phyloP scores from a whole-genome alignment of 2,888 invertebrate genomes.

The Caenorhabditis zanzibari region DNA sequence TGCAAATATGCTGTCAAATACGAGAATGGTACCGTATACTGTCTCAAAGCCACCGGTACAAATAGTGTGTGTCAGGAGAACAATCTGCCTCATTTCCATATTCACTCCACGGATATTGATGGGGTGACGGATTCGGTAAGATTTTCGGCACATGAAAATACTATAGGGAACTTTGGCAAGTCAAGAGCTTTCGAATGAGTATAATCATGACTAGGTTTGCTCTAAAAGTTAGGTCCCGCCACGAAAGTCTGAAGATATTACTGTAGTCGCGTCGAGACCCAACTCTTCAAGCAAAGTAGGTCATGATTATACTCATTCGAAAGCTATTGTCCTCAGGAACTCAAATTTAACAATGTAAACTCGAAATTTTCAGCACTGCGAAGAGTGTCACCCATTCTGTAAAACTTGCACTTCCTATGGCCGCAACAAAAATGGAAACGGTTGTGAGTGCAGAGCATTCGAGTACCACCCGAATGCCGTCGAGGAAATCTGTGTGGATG shows the following conservation, averaged over 20 bases:
- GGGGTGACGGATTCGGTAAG: constrained; percentile 59
- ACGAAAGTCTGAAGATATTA: no score
- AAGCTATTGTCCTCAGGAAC: no score
- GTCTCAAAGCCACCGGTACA: constrained; percentile 42
- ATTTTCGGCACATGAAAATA: no score
- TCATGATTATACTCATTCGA: no score
- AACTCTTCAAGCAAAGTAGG: no score
- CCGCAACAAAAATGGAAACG: constrained; percentile 32
- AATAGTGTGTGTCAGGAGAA: constrained; percentile 66
- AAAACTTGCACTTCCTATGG: constrained; percentile 67
- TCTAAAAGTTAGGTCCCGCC: no score
- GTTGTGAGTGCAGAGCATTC: constrained; percentile 63
- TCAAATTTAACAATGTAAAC: no score
- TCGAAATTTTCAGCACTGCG: constrained; percentile 5
- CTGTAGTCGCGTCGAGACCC: no score
- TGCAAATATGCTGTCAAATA: constrained; percentile 93
- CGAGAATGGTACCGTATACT: constrained; percentile 12
- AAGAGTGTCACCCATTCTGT: constrained; percentile 62
- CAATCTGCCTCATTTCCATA: constrained; percentile 61
- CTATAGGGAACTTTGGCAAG: no score
- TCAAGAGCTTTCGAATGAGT: no score
- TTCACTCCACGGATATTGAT: constrained; percentile 40
- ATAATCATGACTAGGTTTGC: no score
- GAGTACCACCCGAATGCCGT: constrained; percentile 19
- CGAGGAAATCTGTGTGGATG: background rate